Percentiles rank a stretch among this genome's conserved stretches.
Conservation (phyloP, 2,113 vertebrate genomes). For the Rana temporaria region DNA sequence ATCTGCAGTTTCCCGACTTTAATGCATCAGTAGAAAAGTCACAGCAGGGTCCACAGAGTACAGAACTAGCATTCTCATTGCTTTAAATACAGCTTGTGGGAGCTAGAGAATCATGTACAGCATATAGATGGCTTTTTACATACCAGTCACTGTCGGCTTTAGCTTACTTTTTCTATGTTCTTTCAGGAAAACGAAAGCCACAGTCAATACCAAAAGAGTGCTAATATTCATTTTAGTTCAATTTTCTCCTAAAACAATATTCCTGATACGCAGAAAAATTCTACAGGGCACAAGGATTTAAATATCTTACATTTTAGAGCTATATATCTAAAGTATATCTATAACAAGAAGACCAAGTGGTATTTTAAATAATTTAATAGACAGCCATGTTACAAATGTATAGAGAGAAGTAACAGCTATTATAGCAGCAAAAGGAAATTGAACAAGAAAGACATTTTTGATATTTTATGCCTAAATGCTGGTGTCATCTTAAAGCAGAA, state of each 20-base stretch:
- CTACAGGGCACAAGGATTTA: background rate
- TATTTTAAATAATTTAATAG: no score
- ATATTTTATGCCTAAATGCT: no score
- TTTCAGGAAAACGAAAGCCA: background rate
- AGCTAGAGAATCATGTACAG: slow-evolving; percentile 9
- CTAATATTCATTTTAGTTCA: slow-evolving; percentile 21
- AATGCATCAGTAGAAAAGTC: background rate
- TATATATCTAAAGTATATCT: no score
- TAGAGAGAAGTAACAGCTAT: no score
- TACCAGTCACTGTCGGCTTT: slow-evolving; percentile 31
- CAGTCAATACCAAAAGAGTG: slow-evolving; percentile 17
- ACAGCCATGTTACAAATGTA: no score
- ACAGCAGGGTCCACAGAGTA: background rate
- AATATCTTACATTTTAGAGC: no score
- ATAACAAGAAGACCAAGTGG: no score
- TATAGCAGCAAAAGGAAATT: no score
- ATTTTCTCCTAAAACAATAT: slow-evolving; percentile 34
- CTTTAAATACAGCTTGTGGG: slow-evolving; percentile 39
- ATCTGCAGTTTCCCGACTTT: background rate
- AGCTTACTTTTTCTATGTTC: slow-evolving; percentile 26
- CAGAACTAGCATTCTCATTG: background rate
- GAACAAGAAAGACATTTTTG: no score
- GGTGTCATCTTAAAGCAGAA: no score
- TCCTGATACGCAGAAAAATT: background rate
- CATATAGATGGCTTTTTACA: slow-evolving; percentile 23